These are phyloP conservation scores for Dione juno DNA, from an alignment of 2,888 invertebrate species.

Conservation along the genomic window DNA sequence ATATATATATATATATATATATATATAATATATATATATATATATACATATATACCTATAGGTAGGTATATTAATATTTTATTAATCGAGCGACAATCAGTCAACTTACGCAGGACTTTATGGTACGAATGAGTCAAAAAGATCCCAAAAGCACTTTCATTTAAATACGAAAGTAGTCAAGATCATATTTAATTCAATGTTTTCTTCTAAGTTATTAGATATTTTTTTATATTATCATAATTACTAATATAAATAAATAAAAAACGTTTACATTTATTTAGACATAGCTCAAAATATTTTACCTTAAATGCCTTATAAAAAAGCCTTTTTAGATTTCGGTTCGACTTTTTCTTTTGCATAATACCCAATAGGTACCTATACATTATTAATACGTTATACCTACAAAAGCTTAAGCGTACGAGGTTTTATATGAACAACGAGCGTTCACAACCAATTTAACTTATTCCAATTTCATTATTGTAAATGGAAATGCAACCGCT, in stretches of 20 bases:
- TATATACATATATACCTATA: not conserved
- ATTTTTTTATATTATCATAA: not conserved
- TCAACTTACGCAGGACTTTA: not conserved
- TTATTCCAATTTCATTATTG: not conserved
- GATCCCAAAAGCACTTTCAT: not conserved
- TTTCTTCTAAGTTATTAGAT: not conserved
- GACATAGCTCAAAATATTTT: too few species aligned
- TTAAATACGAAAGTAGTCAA: not conserved
- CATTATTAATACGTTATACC: too few species aligned
- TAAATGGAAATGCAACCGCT: conserved; percentile 23
- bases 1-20: too few species aligned
- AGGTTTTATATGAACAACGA: not conserved
- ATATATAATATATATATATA: too few species aligned
- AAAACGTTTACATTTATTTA: too few species aligned
- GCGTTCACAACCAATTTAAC: not conserved
- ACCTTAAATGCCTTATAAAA: too few species aligned
- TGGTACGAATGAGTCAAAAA: not conserved
- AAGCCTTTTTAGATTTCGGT: too few species aligned
- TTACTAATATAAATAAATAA: not conserved
- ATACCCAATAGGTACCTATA: too few species aligned
- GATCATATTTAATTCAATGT: not conserved
- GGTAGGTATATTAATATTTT: not conserved
- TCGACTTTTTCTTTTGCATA: too few species aligned
- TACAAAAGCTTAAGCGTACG: not conserved
- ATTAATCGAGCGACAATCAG: not conserved